Base-by-base conservation (phyloP, 30 jellyfish, hydroid and myxozoan genomes). In the Hydractinia symbiolongicarpus region DNA sequence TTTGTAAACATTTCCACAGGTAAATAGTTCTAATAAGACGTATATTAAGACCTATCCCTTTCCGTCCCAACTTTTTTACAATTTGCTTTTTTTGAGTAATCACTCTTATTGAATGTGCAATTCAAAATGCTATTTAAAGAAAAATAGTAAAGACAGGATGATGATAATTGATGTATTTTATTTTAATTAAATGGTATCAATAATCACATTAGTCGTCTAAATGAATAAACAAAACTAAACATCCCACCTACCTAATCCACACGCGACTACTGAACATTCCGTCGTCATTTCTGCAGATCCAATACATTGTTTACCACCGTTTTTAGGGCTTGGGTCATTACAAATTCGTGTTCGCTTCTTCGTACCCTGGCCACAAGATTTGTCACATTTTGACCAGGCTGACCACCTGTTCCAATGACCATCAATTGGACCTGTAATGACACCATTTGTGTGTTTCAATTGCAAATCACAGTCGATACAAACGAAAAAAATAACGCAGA, bases 331-430 rank as follows among this genome's bases (percentile, higher is more conserved):
- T 60, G 98, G 98, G 76, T 91, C 93, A 70, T 86, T 83, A 85
- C 98, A 91, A 15, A 11, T 44, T 7, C 98, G 95, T 40, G 79
- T 77, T 51, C 98, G 68, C 67, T 70, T 77, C 16, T 11, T 68
- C 54, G 49, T 53, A 4, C 98, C 98, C n/a, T 54, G 55, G 14
- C 82, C 98, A 86, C 98, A 91, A 16, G 91, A 51, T 40, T 72
- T 50, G 66, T 85, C 81, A 83, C 98, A 91, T 5, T 68, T 5
- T 50, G 83, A 67, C 98, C 98, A 91, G 4, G 94, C 16, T 7
- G 87, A 53, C 98, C 98, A 91, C 54, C 88, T 66, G 55, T 91
- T 91, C 98, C 98, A 91, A 70, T 91, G 96, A 16, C 98, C 98
- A 49, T 87, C 95, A 57, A 81, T 68, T 1, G 93, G 88, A 8